Base-by-base conservation (phyloP, 1,140 invertebrate species). In the Orchestia grillus region DNA sequence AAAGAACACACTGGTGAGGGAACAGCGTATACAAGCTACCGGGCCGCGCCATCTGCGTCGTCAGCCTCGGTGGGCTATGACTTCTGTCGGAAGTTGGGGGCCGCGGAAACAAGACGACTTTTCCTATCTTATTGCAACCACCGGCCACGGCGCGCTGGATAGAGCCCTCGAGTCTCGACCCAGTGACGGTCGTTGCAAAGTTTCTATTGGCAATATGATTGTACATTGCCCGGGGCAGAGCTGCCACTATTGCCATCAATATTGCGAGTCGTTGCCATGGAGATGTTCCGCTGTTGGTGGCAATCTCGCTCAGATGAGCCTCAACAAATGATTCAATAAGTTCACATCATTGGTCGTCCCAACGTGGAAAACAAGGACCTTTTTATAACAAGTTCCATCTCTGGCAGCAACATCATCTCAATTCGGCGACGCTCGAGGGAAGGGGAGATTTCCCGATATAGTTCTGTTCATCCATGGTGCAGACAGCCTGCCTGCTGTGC, bases 121-220 rank as follows among this genome's bases (percentile, higher is more conserved):
- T 77, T 77, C 1, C 62, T 8, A 6, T 53, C 47, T 53, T 53
- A 53, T 53, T 77, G 11, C 62, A 19, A 77, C 62, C 28, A 36
- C 62, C 1, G 11, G 62, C 62, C 11, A 28, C 62, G 28, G 62
- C 62, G 36, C 47, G 6, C 11, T 77, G 62, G 62, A 23, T 77
- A 36, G 62, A 77, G 28, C 62, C 47, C 47, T 53, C 47, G 47
- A 53, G 62, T 15, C 62, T 28, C 11, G 62, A 77, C 62, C 62
- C 36, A 15, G 62, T 47, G 92, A n/a, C 44, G 44, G 92, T 94
- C 92, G 92, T 94, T 94, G 44, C 92, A 94, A 94, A 94, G 92
- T 94, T 94, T 94, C 92, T 94, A 94, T 94, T 94, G 92, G 92
- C 92, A 94, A 94, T 94, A 94, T 94, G 92, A 94, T 94, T 94